Conservation (phyloP, 2,113 vertebrate genomes). For the Uria lomvia region DNA sequence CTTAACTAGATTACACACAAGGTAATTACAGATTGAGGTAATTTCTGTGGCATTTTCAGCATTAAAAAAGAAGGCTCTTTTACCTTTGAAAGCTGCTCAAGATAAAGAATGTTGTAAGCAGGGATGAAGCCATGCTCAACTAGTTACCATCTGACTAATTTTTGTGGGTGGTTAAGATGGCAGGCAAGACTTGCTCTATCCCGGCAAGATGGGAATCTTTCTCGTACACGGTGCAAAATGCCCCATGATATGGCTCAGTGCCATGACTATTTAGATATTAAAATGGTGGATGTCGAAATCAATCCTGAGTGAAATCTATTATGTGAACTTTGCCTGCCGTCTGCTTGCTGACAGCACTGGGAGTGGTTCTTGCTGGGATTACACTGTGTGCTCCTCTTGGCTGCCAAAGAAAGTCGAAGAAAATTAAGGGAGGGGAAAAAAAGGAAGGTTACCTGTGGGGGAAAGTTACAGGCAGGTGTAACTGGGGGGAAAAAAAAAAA, state of each 20-base stretch:
- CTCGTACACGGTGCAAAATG: not conserved
- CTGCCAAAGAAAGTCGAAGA: not conserved
- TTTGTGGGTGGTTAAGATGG: not conserved
- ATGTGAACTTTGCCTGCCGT: not conserved
- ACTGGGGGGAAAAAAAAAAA: not conserved
- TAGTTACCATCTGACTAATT: not conserved
- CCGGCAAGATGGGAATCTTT: not conserved
- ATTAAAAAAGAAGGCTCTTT: not conserved
- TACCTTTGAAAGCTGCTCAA: not conserved
- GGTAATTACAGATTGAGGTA: not conserved
- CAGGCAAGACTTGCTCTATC: not conserved
- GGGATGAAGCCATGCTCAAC: not conserved
- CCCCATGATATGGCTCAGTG: not conserved
- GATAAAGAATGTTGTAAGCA: not conserved
- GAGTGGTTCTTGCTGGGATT: not conserved
- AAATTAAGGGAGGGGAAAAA: not conserved
- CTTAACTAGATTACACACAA: not conserved
- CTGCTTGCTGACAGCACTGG: not conserved
- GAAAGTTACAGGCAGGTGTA: not conserved
- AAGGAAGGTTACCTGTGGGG: not conserved
- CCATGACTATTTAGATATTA: not conserved
- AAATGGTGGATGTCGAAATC: not conserved
- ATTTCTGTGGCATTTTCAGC: not conserved
- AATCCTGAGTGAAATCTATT: not conserved
- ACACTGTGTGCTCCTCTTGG: not conserved